Conservation (phyloP, 2,888 invertebrate genomes). For the Melinaea marsaeus region DNA sequence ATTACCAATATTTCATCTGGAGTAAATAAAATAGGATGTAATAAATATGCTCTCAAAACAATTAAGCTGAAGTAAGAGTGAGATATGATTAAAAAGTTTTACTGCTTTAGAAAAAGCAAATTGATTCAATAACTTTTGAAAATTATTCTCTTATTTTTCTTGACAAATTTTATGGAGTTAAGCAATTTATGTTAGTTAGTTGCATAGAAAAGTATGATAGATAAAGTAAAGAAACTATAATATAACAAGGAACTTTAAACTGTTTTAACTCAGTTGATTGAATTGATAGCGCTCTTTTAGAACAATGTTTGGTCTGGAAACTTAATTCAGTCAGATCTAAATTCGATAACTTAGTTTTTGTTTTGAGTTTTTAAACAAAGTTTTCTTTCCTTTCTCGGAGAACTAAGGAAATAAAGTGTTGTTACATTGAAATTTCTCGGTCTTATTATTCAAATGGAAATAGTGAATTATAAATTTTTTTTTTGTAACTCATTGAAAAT, state of each 20-base stretch:
- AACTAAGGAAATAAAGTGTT: background rate
- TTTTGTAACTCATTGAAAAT: too few species aligned
- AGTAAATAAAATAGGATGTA: too few species aligned
- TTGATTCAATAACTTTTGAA: too few species aligned
- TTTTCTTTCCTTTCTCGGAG: conserved; percentile 17
- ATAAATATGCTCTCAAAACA: too few species aligned
- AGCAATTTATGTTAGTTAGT: too few species aligned
- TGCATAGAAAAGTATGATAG: background rate
- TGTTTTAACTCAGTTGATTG: conserved; percentile 21
- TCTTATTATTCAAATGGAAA: background rate
- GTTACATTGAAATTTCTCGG: background rate
- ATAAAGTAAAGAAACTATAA: background rate
- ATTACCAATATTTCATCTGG: too few species aligned
- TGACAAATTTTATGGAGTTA: too few species aligned
- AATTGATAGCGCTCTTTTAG: conserved; percentile 23
- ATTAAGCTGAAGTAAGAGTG: too few species aligned
- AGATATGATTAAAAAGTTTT: too few species aligned
- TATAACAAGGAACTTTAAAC: conserved; percentile 14
- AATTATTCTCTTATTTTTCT: too few species aligned
- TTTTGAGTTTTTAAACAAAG: conserved; percentile 21
- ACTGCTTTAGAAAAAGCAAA: too few species aligned
- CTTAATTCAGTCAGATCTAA: conserved; percentile 21
- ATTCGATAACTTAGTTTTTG: conserved; percentile 17
- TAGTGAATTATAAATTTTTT: too few species aligned
- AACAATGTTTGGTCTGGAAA: conserved; percentile 24